Conservation (phyloP, 37 sponge, comb jelly and placozoan species). For the Beroe ovata region DNA sequence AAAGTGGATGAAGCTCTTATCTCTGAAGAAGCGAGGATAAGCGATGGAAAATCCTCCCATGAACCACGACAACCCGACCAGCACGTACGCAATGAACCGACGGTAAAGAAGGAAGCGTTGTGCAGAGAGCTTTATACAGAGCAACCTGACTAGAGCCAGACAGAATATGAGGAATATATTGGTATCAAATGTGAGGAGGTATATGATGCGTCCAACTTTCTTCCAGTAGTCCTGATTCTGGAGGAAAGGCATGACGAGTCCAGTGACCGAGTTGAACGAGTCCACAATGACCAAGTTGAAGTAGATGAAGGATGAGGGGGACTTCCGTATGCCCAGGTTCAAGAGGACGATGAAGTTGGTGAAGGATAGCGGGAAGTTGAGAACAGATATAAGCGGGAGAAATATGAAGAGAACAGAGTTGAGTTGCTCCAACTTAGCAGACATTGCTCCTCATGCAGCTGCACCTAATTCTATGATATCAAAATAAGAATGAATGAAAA, state of each 20-base stretch:
- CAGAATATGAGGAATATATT: conserved; percentile 22
- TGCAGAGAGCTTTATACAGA: conserved; percentile 41
- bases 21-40: not conserved
- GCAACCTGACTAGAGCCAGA: not conserved
- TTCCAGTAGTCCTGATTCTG: not conserved
- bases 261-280: conserved; percentile 5
- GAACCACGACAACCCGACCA: not conserved
- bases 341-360: conserved; percentile 4
- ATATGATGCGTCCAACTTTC: not conserved
- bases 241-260: not conserved
- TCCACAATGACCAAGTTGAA: conserved; percentile 18
- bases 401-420: not conserved
- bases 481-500: too few relatives aligned
- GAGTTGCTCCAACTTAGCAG: not conserved
- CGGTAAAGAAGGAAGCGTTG: not conserved
- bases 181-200: conserved; percentile 56
- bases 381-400: not conserved
- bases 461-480: too few relatives aligned
- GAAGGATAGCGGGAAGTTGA: not conserved
- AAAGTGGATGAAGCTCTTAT: not conserved
- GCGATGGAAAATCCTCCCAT: conserved; percentile 6
- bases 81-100: not conserved
- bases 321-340: conserved; percentile 7
- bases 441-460: too few relatives aligned
- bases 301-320: conserved; percentile 60